These are phyloP conservation scores for Bacillus rossius DNA, from an alignment of 1,140 invertebrate species.

Conservation along the genomic window DNA sequence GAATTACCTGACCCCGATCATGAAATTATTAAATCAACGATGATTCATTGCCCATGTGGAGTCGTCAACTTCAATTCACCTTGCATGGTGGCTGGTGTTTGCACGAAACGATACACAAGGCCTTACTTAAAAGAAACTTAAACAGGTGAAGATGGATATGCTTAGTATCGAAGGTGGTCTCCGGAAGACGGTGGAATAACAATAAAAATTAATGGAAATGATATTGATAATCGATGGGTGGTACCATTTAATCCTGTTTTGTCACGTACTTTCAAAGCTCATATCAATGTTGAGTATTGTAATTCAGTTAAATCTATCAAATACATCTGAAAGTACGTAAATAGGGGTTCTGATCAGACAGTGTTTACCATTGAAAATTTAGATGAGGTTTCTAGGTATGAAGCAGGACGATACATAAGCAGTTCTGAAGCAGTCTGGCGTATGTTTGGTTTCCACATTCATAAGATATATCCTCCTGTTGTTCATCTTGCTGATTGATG, in stretches of 20 bases:
- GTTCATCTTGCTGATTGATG: too few species aligned
- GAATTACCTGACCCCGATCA: slow-evolving; percentile 39
- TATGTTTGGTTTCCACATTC: slow-evolving; percentile 22
- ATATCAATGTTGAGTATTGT: slow-evolving; percentile 47
- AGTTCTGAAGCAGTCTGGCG: background rate
- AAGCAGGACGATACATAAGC: background rate
- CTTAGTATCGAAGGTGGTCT: slow-evolving; percentile 19
- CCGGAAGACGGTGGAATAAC: slow-evolving; percentile 34
- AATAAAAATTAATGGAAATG: slow-evolving; percentile 36
- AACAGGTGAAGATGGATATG: background rate
- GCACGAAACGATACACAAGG: slow-evolving; percentile 2
- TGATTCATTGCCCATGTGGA: background rate
- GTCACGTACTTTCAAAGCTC: slow-evolving; percentile 43
- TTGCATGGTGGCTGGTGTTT: too few species aligned
- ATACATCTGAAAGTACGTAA: slow-evolving; percentile 45
- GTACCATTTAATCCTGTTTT: slow-evolving; percentile 47
- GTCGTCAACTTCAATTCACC: too few species aligned
- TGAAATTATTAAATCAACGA: slow-evolving; percentile 2
- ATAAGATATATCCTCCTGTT: background rate
- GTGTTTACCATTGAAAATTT: slow-evolving; percentile 26
- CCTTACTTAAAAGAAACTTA: background rate
- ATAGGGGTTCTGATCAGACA: slow-evolving; percentile 40
- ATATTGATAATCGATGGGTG: slow-evolving; percentile 47
- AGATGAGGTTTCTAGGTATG: background rate
- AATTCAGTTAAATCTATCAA: slow-evolving; percentile 47